Percentiles rank a stretch among this genome's conserved stretches.
Evolutionary conservation across 2,113 vertebrate species (phyloP).

Genomic region (Elephas maximus): DNA sequence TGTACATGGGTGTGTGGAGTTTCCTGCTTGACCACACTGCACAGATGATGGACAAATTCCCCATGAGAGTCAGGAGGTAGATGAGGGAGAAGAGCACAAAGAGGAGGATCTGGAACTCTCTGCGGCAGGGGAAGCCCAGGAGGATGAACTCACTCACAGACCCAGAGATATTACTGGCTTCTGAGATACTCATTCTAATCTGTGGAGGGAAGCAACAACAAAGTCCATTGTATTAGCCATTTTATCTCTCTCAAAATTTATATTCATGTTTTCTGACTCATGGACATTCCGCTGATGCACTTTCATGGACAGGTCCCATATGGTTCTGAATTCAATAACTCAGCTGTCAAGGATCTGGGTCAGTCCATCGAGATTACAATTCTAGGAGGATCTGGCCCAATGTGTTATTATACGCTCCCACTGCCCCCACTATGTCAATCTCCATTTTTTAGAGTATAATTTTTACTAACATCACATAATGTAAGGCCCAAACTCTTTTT

Average conservation of each 20-base stretch:
- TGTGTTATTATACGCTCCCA: neutral
- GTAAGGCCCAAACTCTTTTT: neutral
- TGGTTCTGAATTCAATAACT: neutral
- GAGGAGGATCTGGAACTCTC: neutral
- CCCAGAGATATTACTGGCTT: neutral
- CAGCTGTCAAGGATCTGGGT: neutral
- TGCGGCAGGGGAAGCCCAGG: slow-evolving; percentile 50
- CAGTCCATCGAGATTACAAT: neutral
- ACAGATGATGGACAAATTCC: too few species aligned
- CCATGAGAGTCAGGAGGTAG: too few species aligned
- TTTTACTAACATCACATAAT: neutral
- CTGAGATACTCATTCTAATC: neutral
- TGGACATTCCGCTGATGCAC: neutral
- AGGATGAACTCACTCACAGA: slow-evolving; percentile 51
- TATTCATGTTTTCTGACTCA: neutral
- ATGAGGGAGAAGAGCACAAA: too few species aligned
- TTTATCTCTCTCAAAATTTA: neutral
- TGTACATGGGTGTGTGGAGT: too few species aligned
- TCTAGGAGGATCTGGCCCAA: neutral
- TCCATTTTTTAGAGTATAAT: neutral
- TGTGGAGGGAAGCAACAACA: neutral
- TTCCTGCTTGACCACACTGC: too few species aligned
- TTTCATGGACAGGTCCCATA: too few species aligned
- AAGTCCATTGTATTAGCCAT: neutral
- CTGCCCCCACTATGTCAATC: neutral